A percentile compares a stretch with the other conserved stretches of the same genome.
These are phyloP conservation scores for Phyllotreta striolata DNA, from an alignment of 2,888 invertebrate species.

Conservation along the genomic window DNA sequence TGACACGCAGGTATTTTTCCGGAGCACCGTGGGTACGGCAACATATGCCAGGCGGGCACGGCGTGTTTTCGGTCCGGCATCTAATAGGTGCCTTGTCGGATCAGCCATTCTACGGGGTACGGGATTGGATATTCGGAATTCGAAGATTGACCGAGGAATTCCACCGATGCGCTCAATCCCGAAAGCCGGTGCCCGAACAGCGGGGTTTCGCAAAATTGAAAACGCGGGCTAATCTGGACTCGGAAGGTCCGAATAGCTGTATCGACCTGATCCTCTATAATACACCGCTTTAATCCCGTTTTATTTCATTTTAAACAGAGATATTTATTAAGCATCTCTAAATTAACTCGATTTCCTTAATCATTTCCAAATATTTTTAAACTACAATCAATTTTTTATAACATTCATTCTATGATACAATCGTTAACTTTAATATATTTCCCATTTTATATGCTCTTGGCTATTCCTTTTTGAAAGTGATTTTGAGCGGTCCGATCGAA, in stretches of 20 bases:
- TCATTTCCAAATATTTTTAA: too few relatives aligned
- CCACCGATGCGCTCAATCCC: constrained; percentile 50
- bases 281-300: too few relatives aligned
- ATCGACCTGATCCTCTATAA: constrained; percentile 3
- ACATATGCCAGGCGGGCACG: constrained; percentile 40
- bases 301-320: too few relatives aligned
- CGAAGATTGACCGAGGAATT: constrained; percentile 50
- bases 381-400: too few relatives aligned
- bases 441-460: background rate
- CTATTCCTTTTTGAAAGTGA: constrained; percentile 10
- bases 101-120: constrained; percentile 48
- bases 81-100: constrained; percentile 42
- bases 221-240: constrained; percentile 53
- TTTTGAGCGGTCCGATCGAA: constrained; percentile 31
- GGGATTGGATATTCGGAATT: constrained; percentile 49
- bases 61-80: constrained; percentile 41
- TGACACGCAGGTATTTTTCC: constrained; percentile 38
- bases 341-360: too few relatives aligned
- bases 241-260: constrained; percentile 6
- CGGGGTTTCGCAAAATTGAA: constrained; percentile 57
- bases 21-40: constrained; percentile 40
- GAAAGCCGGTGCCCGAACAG: constrained; percentile 51
- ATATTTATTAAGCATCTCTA: too few relatives aligned
- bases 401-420: background rate
- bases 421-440: background rate